Base-by-base conservation (phyloP, 2,888 invertebrate genomes). In the Leptarthrus brevirostris region DNA sequence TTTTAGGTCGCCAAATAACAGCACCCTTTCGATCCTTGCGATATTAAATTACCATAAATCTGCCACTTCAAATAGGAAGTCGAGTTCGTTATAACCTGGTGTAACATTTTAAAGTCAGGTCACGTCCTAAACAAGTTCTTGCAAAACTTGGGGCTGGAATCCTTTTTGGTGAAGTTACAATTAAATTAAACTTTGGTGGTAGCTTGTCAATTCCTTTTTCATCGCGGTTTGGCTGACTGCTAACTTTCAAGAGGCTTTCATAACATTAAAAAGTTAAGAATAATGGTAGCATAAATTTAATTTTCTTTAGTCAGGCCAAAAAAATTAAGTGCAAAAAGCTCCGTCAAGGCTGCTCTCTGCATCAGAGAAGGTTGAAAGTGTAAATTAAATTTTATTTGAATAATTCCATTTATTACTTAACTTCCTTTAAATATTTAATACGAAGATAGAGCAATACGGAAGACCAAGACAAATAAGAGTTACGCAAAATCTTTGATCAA, bases 101-200 rank as follows among this genome's bases (percentile, higher is more conserved):
- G 64, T 36, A 64, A 64, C 5, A 64, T 72, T 40, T 36, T 16
- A 52, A 20, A 74, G 71, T 74, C 74, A 30, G 22, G 61, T 74
- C 74, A 74, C 74, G 74, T 71, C n/a, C 36, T 52, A 26, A 4
- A 16, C 34, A 47, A 54, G 47, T 53, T 52, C 26, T 26, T 22
- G 16, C 5, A 20, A 47, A 30, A 20, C 26, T 16, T 71, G 30
- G 34, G 73, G 14, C 36, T 52, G 40, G 36, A 73, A 54, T 66
- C 66, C 40, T 66, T 66, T 66, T 73, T 58, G 53, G 26, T 61
- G 74, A 53, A 61, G 74, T 61, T 71, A 74, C 74, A 74, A 74
- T 74, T 74, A 74, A 74, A 74, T 74, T 74, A 74, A 74, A 74
- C 74, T 74, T 74, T 61, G 71, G 52, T 71, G 53, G 74, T 71